These are phyloP conservation scores for Drosophila nigrodunni DNA, from an alignment of 1,140 invertebrate genomes.

Conservation along the genomic window DNA sequence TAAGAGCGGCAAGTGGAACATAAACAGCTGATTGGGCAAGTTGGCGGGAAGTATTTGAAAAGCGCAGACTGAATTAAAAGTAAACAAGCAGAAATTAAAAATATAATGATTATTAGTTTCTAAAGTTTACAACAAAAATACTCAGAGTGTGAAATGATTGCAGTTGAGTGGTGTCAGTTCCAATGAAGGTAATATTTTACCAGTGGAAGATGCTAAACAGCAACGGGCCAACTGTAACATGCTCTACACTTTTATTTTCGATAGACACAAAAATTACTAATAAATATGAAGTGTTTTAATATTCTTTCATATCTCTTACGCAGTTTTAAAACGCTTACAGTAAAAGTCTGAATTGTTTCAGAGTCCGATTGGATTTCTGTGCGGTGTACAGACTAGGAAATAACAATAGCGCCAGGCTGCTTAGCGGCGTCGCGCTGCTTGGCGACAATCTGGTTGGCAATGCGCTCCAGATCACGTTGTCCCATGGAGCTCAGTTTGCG, in stretches of 20 bases:
- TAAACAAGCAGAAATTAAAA: not conserved
- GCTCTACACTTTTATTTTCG: no score
- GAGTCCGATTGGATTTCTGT: constrained; percentile 43
- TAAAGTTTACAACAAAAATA: no score
- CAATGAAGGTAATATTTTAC: no score
- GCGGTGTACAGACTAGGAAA: constrained; percentile 61
- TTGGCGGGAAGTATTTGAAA: not conserved
- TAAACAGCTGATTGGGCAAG: constrained; percentile 13
- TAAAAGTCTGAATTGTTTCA: constrained; percentile 68
- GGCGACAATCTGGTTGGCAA: constrained; percentile 96
- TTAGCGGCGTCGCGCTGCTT: constrained; percentile 87
- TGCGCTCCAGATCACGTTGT: constrained; percentile 97
- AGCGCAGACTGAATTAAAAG: not conserved
- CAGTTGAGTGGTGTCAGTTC: no score
- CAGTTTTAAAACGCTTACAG: constrained; percentile 72
- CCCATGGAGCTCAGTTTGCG: constrained; percentile 95
- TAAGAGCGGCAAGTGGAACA: constrained; percentile 39
- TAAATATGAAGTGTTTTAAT: constrained; percentile 45
- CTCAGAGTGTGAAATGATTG: no score
- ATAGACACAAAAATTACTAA: no score
- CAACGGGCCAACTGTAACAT: no score
- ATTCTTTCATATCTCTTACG: constrained; percentile 50
- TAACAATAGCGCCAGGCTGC: constrained; percentile 85
- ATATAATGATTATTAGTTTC: no score
- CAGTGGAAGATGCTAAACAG: no score